Evolutionary conservation across 1,140 invertebrate species (phyloP).

Genomic region (Ridgeia piscesae): DNA sequence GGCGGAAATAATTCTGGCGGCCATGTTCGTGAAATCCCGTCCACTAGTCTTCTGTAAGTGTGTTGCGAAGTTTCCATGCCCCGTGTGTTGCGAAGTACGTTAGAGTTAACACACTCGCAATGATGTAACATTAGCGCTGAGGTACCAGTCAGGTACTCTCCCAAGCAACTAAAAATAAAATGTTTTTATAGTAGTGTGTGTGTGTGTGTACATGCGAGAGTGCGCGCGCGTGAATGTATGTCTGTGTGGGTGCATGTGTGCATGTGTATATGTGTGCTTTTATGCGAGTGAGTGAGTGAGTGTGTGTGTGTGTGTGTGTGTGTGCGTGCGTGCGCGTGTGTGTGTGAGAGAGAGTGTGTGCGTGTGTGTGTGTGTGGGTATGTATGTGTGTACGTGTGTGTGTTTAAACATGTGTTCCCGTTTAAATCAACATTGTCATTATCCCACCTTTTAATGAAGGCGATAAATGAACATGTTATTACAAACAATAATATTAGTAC

Average conservation of each 20-base stretch:
- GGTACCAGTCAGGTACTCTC: not conserved
- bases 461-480: too few species aligned
- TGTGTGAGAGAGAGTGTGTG: not conserved
- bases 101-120: not conserved
- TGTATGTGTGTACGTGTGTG: not conserved
- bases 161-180: not conserved
- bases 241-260: not conserved
- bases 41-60: not conserved
- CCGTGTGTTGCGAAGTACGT: not conserved
- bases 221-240: not conserved
- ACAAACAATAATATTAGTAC: too few species aligned
- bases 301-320: not conserved
- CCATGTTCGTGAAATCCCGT: not conserved
- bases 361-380: not conserved
- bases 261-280: not conserved
- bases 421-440: too few species aligned
- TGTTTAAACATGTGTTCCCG: not conserved
- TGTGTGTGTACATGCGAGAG: too few species aligned
- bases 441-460: too few species aligned
- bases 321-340: not conserved
- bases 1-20: not conserved
- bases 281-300: not conserved
- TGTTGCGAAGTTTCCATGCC: not conserved
- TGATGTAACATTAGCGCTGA: not conserved
- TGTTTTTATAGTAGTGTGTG: too few species aligned